Base-by-base conservation (phyloP, 2,113 vertebrate genomes). In the Pao palembangensis region DNA sequence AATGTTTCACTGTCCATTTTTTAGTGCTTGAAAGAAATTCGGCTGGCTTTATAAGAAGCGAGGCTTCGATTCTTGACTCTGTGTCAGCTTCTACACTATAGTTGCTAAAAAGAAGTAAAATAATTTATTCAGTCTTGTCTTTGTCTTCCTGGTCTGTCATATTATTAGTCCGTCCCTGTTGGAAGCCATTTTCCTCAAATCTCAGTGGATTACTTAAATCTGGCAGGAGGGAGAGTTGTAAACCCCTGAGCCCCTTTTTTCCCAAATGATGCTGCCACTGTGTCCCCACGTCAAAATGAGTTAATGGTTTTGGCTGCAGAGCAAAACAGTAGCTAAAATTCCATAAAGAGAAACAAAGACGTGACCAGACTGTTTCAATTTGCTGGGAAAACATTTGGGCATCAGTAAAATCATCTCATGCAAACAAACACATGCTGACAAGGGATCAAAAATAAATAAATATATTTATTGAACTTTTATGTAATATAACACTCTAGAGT, bases 201-300 rank as follows among this genome's bases (percentile, higher is more conserved):
- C 70, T 78, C 75, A 38, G 66, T 47, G 66, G 61, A 82, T 82
- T 80, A 63, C 71, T 63, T 50, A 46, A 77, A 73, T 61, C 71
- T 41, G 57, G 55, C 75, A 25, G 74, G 64, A 58, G 79, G 74
- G 71, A 72, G 71, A 38, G 59, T 48, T 62, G 55, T 57, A 71
- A 77, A 78, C 68, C 80, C 75, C 15, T 44, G 43, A 16, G 43
- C 72, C 73, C 73, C 51, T 48, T 46, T 49, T 64, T 78, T 76
- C 75, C 54, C 43, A 21, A 78, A 83, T 75, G 85, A 55, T 63
- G 55, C 73, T 75, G 76, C 65, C 79, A 81, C 74, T 63, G 69
- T 60, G 55, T 76, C 55, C 72, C 51, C 49, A 55, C 13, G 57
- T 88, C 83, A 85, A 65, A 77, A 54, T 75, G 62, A 74, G 48